These are phyloP conservation scores for Drosophila azteca DNA, from an alignment of 1,140 invertebrate genomes.

Conservation along the genomic window DNA sequence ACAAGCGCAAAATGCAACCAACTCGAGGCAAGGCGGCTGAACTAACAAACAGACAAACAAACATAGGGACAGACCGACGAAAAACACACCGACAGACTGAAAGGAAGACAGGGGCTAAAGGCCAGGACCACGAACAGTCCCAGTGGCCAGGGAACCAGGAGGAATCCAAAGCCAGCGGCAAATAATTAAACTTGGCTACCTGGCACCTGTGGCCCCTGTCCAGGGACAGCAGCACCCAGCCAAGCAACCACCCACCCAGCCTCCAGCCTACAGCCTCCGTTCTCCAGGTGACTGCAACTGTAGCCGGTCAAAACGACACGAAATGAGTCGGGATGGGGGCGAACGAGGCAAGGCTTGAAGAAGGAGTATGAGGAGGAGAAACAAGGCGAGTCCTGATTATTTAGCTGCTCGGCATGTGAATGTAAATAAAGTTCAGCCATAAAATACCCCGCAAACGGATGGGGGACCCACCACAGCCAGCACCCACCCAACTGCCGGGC, in stretches of 20 bases:
- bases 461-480: constrained; percentile 22
- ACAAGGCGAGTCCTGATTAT: constrained; percentile 29
- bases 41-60: constrained; percentile 47
- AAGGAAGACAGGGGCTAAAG: not conserved
- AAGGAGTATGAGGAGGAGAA: not conserved
- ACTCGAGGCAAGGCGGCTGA: constrained; percentile 31
- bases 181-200: constrained; percentile 76
- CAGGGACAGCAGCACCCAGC: constrained; percentile 28
- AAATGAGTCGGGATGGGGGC: constrained; percentile 30
- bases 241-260: constrained; percentile 4
- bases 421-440: constrained; percentile 78
- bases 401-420: constrained; percentile 59
- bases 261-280: not conserved
- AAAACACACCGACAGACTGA: not conserved
- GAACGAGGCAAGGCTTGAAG: too few species aligned
- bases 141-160: constrained; percentile 15
- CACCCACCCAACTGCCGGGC: constrained; percentile 6
- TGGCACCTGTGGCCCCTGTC: constrained; percentile 68
- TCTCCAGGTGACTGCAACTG: constrained; percentile 52
- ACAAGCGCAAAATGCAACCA: constrained; percentile 63
- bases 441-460: constrained; percentile 69
- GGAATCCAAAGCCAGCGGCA: constrained; percentile 55
- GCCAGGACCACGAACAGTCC: constrained; percentile 21
- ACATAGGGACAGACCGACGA: constrained; percentile 25
- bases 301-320: constrained; percentile 33